Percentiles rank a stretch among this genome's conserved stretches.
phyloP scores from a whole-genome alignment of 2,797 vertebrate genomes.

The Muscicapa comitata region DNA sequence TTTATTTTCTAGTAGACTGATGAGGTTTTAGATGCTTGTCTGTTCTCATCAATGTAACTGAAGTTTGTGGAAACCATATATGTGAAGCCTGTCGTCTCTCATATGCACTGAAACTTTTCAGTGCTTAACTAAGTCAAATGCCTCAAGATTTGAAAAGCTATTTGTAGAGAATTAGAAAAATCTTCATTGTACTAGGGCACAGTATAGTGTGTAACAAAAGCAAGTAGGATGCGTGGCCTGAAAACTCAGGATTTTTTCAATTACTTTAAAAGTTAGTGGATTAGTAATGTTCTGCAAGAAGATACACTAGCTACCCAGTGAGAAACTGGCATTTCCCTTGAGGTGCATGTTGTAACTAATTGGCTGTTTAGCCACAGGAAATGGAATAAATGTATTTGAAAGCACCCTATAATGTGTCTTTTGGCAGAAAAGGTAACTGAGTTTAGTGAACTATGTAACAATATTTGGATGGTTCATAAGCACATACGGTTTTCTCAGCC shows the following conservation, averaged over 20 bases:
- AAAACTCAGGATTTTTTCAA: neutral
- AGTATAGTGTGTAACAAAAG: neutral
- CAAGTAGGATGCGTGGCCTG: neutral
- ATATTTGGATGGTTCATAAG: neutral
- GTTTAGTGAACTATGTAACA: neutral
- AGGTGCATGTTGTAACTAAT: neutral
- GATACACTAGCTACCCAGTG: fast-evolving
- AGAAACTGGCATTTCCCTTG: neutral
- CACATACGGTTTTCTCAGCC: neutral
- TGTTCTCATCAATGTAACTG: neutral
- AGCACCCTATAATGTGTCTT: neutral
- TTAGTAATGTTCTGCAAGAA: neutral
- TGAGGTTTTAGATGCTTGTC: neutral
- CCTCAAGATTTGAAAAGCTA: neutral
- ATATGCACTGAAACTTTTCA: neutral
- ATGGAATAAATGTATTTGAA: neutral
- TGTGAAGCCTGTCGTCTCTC: neutral
- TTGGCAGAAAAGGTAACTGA: neutral
- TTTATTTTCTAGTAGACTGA: neutral
- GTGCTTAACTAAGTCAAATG: neutral
- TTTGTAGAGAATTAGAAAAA: neutral
- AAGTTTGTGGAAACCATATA: neutral
- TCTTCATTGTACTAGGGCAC: neutral
- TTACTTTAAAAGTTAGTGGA: neutral
- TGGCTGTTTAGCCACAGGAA: neutral